Conservation (phyloP, 2,888 invertebrate species). For the Drosophila austrosaltans region DNA sequence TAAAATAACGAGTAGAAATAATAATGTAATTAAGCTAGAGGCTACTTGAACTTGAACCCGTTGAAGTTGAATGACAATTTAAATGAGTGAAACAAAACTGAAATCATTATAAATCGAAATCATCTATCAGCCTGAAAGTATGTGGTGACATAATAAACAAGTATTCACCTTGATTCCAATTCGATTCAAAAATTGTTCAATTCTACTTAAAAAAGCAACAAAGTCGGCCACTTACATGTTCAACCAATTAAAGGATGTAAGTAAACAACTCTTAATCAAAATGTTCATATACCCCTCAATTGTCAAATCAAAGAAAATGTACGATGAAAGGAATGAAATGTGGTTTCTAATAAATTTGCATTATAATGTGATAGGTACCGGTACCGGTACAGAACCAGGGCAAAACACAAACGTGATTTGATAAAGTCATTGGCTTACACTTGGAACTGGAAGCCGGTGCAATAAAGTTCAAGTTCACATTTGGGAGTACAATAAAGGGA, state of each 20-base stretch:
- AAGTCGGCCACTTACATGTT: background rate
- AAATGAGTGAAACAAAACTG: background rate
- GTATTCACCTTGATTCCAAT: background rate
- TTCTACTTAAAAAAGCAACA: background rate
- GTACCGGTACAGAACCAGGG: conserved; percentile 2
- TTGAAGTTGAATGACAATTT: background rate
- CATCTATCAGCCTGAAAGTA: conserved; percentile 7
- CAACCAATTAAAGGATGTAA: background rate
- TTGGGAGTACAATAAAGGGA: conserved; percentile 41
- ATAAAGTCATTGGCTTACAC: conserved; percentile 31
- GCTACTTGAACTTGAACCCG: background rate
- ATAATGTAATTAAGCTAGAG: background rate
- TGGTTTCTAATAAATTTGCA: conserved; percentile 22
- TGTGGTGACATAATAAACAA: background rate
- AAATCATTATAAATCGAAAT: background rate
- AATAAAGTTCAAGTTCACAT: conserved; percentile 40
- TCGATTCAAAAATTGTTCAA: background rate
- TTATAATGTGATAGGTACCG: conserved; percentile 30
- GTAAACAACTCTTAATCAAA: background rate
- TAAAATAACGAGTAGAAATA: background rate
- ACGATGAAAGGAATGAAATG: conserved; percentile 15
- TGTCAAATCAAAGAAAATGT: conserved; percentile 2
- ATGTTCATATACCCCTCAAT: background rate
- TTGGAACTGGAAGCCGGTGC: conserved; percentile 15
- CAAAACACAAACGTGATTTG: conserved; percentile 10